Percentiles rank a stretch among this genome's conserved stretches.
Evolutionary conservation across 2,888 invertebrate genomes (phyloP).

Genomic region (Acrocyrtus sp.): DNA sequence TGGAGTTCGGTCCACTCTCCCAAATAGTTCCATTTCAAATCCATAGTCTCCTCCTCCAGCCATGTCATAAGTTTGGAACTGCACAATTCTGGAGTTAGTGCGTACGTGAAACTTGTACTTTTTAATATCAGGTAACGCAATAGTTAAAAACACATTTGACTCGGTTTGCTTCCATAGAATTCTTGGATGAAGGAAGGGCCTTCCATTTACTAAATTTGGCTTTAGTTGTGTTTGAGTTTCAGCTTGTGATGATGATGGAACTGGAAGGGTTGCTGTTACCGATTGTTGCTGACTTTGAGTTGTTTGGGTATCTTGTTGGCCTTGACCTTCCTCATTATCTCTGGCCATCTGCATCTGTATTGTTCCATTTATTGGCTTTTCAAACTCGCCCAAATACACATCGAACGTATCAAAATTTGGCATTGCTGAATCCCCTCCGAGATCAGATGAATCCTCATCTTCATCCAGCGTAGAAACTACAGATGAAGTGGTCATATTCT

Average conservation of each 20-base stretch:
- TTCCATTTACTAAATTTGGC: neutral
- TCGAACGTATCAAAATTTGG: neutral
- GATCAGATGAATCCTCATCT: too few species aligned
- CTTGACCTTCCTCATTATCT: too few species aligned
- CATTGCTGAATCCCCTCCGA: too few species aligned
- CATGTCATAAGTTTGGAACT: too few species aligned
- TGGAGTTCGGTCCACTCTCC: neutral
- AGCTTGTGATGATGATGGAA: neutral
- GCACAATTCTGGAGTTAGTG: conserved; percentile 1
- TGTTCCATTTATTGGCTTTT: neutral
- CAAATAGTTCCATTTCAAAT: neutral
- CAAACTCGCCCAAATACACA: neutral
- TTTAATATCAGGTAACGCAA: conserved; percentile 38
- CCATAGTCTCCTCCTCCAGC: conserved; percentile 25
- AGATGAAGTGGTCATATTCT: too few species aligned
- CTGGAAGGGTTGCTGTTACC: neutral
- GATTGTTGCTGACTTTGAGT: neutral
- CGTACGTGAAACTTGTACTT: conserved; percentile 10
- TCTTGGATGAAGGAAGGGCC: conserved; percentile 30
- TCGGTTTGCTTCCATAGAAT: conserved; percentile 45
- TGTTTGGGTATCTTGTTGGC: neutral
- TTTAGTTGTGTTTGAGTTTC: neutral
- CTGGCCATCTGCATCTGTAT: neutral
- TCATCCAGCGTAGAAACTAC: too few species aligned
- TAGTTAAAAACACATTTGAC: conserved; percentile 9